Evolutionary conservation across 2,797 vertebrate species (phyloP).

Genomic region (Notolepis coatsorum): DNA sequence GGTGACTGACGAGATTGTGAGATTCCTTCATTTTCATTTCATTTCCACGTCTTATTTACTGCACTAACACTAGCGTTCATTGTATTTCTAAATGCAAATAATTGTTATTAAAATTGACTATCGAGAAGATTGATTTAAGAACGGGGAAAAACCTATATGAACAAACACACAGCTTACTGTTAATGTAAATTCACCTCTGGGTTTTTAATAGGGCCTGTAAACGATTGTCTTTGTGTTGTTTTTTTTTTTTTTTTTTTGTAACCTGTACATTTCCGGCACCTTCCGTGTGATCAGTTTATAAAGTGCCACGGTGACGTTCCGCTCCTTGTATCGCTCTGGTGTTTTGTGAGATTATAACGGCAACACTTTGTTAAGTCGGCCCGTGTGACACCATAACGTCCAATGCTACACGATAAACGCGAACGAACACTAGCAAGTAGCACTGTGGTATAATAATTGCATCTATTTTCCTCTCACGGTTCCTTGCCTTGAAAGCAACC

Average conservation of each 20-base stretch:
- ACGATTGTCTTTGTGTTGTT: too few species aligned
- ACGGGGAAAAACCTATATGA: neutral
- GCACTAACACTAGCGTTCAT: slow-evolving; percentile 66
- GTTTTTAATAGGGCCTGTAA: slow-evolving; percentile 32
- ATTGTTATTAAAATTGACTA: slow-evolving; percentile 9
- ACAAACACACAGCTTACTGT: slow-evolving; percentile 4
- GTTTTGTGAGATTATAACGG: slow-evolving; percentile 4
- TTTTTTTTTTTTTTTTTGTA: slow-evolving; percentile 16
- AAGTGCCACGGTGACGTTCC: neutral
- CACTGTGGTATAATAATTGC: neutral
- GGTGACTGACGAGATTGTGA: slow-evolving; percentile 13
- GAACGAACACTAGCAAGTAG: slow-evolving; percentile 2
- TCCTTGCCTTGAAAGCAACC: slow-evolving; percentile 7
- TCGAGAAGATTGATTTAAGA: slow-evolving; percentile 22
- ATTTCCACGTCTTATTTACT: slow-evolving; percentile 56
- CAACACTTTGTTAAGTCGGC: neutral
- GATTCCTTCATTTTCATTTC: slow-evolving; percentile 32
- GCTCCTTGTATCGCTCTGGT: slow-evolving; percentile 18
- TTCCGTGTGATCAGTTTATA: slow-evolving; percentile 13
- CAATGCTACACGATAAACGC: neutral
- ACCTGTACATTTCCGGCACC: slow-evolving; percentile 13
- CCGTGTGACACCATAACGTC: neutral
- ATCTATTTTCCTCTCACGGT: neutral
- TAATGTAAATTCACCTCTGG: slow-evolving; percentile 15
- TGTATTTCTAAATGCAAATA: slow-evolving; percentile 41